Evolutionary conservation across 23 tunicate genomes (phyloP).

Genomic region (Diplosoma virens): DNA sequence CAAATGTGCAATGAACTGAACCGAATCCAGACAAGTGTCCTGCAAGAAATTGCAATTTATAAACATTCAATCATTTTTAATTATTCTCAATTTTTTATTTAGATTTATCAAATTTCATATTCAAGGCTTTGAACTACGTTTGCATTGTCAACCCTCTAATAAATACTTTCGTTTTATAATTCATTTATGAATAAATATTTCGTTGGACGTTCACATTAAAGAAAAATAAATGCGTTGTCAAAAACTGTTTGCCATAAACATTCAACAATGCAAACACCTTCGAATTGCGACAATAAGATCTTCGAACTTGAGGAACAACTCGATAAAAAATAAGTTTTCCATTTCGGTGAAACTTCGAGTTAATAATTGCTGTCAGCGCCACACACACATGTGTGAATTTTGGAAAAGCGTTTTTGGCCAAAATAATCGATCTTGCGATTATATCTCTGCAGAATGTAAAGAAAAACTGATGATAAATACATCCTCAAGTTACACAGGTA

Average conservation of each 20-base stretch:
- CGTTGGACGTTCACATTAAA: no score
- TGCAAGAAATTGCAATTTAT: conserved; percentile 16
- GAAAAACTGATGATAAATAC: no score
- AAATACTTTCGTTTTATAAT: no score
- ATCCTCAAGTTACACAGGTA: no score
- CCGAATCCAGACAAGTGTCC: conserved; percentile 88
- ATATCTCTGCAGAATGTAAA: conserved; percentile 56
- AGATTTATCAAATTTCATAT: no score
- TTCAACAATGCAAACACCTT: conserved; percentile 44
- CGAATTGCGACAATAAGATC: conserved; percentile 75
- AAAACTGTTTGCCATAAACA: no score
- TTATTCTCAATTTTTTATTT: no score
- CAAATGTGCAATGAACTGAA: conserved; percentile 91
- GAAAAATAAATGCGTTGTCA: no score
- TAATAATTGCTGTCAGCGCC: conserved; percentile 81
- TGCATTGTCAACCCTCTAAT: no score
- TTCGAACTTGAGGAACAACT: conserved; percentile 80
- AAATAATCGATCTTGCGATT: conserved; percentile 64
- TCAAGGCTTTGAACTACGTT: no score
- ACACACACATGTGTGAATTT: conserved; percentile 96
- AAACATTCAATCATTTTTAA: no score
- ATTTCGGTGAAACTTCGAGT: conserved; percentile 85
- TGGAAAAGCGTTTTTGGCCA: conserved; percentile 94
- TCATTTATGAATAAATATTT: no score
- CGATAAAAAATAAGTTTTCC: conserved; percentile 90